Evolutionary conservation across 2,888 invertebrate genomes (phyloP).

Genomic region (Sphaerophoria taeniata): DNA sequence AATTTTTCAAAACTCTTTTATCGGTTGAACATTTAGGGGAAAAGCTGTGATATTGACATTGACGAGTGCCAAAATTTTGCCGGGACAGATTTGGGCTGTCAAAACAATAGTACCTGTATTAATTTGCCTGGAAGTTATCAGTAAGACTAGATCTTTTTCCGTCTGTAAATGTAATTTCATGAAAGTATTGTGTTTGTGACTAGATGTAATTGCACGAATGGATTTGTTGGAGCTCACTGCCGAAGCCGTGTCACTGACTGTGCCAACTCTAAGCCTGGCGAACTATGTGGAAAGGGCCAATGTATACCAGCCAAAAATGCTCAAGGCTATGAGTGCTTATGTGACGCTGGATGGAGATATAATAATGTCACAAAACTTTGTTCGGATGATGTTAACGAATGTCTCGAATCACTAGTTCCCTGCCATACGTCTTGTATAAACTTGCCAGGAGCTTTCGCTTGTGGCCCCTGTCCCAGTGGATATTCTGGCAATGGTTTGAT

Average conservation of each 20-base stretch:
- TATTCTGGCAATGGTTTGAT: slow-evolving; percentile 94
- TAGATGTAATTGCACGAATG: slow-evolving; percentile 90
- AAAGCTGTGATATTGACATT: slow-evolving; percentile 90
- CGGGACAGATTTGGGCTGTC: slow-evolving; percentile 94
- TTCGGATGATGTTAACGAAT: slow-evolving; percentile 94
- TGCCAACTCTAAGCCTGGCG: slow-evolving; percentile 86
- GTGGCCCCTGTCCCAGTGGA: slow-evolving; percentile 93
- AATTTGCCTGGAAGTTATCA: slow-evolving; percentile 92
- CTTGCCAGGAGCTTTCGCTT: slow-evolving; percentile 93
- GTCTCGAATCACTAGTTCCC: slow-evolving; percentile 86
- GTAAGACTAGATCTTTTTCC: slow-evolving; percentile 81
- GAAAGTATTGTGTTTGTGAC: slow-evolving; percentile 17
- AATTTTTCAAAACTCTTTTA: neutral
- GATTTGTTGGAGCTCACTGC: slow-evolving; percentile 93
- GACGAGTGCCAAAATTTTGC: slow-evolving; percentile 92
- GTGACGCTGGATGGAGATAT: slow-evolving; percentile 93
- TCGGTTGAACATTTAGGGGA: slow-evolving; percentile 83
- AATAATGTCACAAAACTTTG: slow-evolving; percentile 88
- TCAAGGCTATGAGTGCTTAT: slow-evolving; percentile 90
- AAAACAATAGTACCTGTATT: slow-evolving; percentile 93
- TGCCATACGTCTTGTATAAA: slow-evolving; percentile 95
- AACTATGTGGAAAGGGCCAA: slow-evolving; percentile 94
- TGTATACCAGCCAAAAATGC: slow-evolving; percentile 88
- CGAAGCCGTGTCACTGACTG: slow-evolving; percentile 90
- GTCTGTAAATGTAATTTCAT: too few relatives aligned